Conservation (phyloP, 1,140 invertebrate genomes). For the Bicyclus anynana region DNA sequence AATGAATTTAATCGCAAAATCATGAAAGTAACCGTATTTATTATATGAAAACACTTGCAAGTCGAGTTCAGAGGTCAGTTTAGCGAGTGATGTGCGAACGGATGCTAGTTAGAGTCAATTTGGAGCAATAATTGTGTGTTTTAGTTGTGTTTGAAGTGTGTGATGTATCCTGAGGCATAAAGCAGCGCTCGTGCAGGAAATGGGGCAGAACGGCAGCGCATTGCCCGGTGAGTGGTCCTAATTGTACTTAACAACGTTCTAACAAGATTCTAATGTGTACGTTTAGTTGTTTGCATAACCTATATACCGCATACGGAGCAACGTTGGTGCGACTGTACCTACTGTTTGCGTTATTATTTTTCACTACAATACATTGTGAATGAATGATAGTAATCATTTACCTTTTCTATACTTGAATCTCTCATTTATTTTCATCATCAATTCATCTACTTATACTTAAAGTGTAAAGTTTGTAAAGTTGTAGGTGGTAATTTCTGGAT, state of each 20-base stretch:
- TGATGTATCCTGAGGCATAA: not conserved
- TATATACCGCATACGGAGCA: not conserved
- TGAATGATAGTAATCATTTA: too few species aligned
- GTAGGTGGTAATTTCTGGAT: too few species aligned
- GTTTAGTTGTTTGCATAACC: constrained; percentile 20
- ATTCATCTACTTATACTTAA: too few species aligned
- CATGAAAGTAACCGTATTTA: not conserved
- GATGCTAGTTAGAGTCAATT: constrained; percentile 11
- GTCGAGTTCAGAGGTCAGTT: constrained; percentile 29
- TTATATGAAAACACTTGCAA: constrained; percentile 7
- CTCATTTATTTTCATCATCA: too few species aligned
- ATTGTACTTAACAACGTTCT: constrained; percentile 23
- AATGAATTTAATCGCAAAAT: not conserved
- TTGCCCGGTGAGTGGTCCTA: constrained; percentile 58
- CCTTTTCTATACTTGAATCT: too few species aligned
- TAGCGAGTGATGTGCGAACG: constrained; percentile 13
- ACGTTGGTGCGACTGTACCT: too few species aligned
- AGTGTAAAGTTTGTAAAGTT: too few species aligned
- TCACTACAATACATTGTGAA: too few species aligned
- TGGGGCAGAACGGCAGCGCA: constrained; percentile 62
- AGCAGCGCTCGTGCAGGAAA: constrained; percentile 30
- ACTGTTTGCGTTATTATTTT: too few species aligned
- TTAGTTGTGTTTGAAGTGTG: constrained; percentile 26
- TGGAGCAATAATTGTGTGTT: constrained; percentile 29
- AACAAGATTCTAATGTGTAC: constrained; percentile 35